A percentile compares a stretch with the other conserved stretches of the same genome.
These are phyloP conservation scores for Triplophysa rosa DNA, from an alignment of 2,113 vertebrate species.

Conservation along the genomic window DNA sequence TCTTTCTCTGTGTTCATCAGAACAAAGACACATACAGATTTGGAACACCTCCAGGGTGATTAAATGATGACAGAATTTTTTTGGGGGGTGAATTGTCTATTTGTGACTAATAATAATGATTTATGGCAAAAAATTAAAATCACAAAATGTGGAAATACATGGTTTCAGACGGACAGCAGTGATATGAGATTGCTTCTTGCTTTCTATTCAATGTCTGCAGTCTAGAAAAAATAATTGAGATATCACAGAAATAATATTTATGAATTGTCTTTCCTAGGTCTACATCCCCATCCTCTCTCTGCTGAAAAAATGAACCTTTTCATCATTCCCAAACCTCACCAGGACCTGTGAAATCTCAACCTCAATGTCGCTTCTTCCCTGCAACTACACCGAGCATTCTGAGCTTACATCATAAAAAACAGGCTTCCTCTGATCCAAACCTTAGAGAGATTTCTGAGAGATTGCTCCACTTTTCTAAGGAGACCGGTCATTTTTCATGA, in stretches of 20 bases:
- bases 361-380: background rate
- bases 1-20: too few species aligned
- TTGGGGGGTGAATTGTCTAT: too few species aligned
- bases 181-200: too few species aligned
- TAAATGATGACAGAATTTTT: too few species aligned
- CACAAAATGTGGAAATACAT: too few species aligned
- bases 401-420: slow-evolving; percentile 8
- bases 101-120: too few species aligned
- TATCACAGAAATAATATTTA: too few species aligned
- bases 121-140: too few species aligned
- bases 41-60: too few species aligned
- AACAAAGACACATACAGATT: too few species aligned
- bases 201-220: too few species aligned
- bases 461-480: slow-evolving; percentile 15
- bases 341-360: slow-evolving; percentile 2
- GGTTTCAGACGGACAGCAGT: too few species aligned
- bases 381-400: background rate
- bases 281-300: background rate
- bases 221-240: background rate
- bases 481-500: slow-evolving; percentile 13
- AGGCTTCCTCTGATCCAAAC: slow-evolving; percentile 16
- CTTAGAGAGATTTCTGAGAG: slow-evolving; percentile 6
- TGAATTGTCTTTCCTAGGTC: background rate
- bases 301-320: background rate
- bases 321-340: slow-evolving; percentile 7